Conservation (phyloP, 2,888 invertebrate species). For the Heliconius aoede region DNA sequence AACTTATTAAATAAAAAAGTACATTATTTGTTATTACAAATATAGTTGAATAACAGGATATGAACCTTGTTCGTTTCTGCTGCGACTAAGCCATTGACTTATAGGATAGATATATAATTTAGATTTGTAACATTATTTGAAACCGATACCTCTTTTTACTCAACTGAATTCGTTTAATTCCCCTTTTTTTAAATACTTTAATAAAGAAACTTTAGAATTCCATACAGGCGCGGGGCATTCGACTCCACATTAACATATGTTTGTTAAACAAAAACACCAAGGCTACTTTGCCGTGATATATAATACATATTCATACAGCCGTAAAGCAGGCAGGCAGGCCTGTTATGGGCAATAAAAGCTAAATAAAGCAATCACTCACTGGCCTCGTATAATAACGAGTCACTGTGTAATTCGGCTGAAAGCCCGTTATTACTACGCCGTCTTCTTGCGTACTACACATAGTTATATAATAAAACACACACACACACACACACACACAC, state of each 20-base stretch:
- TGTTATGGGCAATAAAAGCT: conserved; percentile 36
- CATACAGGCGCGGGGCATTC: background rate
- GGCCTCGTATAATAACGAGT: conserved; percentile 35
- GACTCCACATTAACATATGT: conserved; percentile 21
- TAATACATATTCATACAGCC: conserved; percentile 25
- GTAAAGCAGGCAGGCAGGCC: conserved; percentile 23
- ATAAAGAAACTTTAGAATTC: conserved; percentile 13
- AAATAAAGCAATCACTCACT: conserved; percentile 43
- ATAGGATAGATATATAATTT: conserved; percentile 1
- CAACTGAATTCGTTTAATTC: conserved; percentile 7
- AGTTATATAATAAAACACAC: background rate
- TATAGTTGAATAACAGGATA: background rate
- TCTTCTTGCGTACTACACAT: background rate
- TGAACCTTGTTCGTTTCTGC: background rate
- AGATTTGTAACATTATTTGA: conserved; percentile 11
- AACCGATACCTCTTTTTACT: conserved; percentile 11
- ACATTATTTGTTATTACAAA: background rate
- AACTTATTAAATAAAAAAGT: background rate
- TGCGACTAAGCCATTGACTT: background rate
- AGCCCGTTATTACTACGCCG: conserved; percentile 27
- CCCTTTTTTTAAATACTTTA: conserved; percentile 11
- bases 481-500: background rate
- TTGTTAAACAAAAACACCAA: conserved; percentile 22
- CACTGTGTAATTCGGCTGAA: conserved; percentile 40
- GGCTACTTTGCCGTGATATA: conserved; percentile 25